These are phyloP conservation scores for Thomomys bottae DNA, from an alignment of 2,113 vertebrate species.

Conservation along the genomic window DNA sequence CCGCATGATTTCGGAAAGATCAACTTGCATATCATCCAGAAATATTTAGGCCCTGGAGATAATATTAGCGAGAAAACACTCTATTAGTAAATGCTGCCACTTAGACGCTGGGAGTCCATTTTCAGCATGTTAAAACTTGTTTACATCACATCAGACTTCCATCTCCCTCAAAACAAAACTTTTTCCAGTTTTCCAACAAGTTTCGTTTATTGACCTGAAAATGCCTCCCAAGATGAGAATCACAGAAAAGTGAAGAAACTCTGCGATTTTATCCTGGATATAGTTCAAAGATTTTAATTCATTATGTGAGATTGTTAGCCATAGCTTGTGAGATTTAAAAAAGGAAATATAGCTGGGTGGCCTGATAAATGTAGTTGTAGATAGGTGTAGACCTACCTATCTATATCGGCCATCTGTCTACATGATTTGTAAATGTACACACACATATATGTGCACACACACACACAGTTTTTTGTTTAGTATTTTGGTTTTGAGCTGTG, in stretches of 20 bases:
- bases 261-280: background rate
- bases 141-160: conserved; percentile 40
- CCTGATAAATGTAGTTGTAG: too few species aligned
- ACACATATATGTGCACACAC: too few species aligned
- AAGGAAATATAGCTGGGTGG: too few species aligned
- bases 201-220: conserved; percentile 12
- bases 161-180: background rate
- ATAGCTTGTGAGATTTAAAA: background rate
- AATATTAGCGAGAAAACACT: conserved; percentile 49
- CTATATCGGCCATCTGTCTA: too few species aligned
- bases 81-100: background rate
- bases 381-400: too few species aligned
- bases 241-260: background rate
- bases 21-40: conserved; percentile 40
- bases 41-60: conserved; percentile 50
- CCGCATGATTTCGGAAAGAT: conserved; percentile 61
- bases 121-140: conserved; percentile 38
- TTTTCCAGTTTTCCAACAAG: background rate
- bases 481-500: conserved; percentile 6
- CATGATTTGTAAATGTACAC: too few species aligned
- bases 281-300: background rate
- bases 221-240: background rate
- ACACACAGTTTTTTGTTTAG: too few species aligned
- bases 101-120: background rate
- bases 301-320: background rate